Conservation (phyloP, 1,140 invertebrate species). For the Calephelis virginiensis region DNA sequence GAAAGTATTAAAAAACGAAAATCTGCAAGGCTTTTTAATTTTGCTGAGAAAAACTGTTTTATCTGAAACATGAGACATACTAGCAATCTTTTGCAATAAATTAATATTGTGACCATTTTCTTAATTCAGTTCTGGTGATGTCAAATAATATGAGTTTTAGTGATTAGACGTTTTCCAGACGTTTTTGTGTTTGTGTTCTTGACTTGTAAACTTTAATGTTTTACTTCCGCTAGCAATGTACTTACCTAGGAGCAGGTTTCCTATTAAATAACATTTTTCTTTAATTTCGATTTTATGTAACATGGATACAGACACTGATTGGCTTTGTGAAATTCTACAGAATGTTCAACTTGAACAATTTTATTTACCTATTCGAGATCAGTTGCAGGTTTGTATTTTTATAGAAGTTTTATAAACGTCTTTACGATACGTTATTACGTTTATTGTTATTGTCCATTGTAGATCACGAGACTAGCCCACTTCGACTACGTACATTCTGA, state of each 20-base stretch:
- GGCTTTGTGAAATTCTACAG: slow-evolving; percentile 90
- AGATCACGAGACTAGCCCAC: slow-evolving; percentile 92
- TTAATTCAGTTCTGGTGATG: slow-evolving; percentile 8
- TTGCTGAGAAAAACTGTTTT: background rate
- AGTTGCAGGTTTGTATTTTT: slow-evolving; percentile 84
- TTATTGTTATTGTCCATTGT: slow-evolving; percentile 37
- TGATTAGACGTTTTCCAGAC: background rate
- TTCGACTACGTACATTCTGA: slow-evolving; percentile 97
- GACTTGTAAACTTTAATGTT: slow-evolving; percentile 9
- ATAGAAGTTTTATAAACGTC: background rate
- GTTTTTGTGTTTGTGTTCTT: too few relatives aligned
- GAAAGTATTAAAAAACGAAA: slow-evolving; percentile 3
- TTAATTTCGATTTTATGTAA: slow-evolving; percentile 26
- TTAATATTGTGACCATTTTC: background rate
- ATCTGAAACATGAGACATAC: background rate
- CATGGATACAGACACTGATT: slow-evolving; percentile 84
- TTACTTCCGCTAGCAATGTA: slow-evolving; percentile 40
- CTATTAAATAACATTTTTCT: slow-evolving; percentile 30
- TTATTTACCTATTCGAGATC: slow-evolving; percentile 92
- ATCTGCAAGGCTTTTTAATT: background rate
- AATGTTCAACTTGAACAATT: slow-evolving; percentile 97
- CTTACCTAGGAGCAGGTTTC: background rate
- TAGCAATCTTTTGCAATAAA: background rate
- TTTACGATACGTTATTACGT: slow-evolving; percentile 6
- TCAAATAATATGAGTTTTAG: slow-evolving; percentile 9